Conservation (phyloP, 1,140 invertebrate species). For the Drosophila nigromelanica region DNA sequence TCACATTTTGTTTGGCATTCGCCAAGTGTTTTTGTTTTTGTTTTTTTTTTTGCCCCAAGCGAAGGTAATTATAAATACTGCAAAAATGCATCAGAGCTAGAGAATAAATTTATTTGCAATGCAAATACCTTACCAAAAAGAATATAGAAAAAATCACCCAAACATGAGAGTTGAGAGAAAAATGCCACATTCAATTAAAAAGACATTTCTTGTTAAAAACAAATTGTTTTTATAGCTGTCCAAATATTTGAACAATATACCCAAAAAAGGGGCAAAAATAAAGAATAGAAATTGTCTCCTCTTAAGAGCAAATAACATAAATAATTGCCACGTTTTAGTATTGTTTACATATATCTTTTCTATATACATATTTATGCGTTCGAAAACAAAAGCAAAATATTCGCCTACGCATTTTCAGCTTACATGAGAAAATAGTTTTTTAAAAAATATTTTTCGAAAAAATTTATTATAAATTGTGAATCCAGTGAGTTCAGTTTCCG, state of each 20-base stretch:
- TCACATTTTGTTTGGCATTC: constrained; percentile 59
- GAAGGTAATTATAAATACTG: constrained; percentile 69
- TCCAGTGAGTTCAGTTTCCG: constrained; percentile 18
- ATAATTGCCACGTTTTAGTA: constrained; percentile 28
- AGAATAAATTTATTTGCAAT: constrained; percentile 54
- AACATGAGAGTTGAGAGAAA: constrained; percentile 25
- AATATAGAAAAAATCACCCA: constrained; percentile 22
- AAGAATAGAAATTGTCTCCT: background rate
- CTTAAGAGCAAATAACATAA: constrained; percentile 14
- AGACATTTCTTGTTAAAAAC: constrained; percentile 1
- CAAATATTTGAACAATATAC: background rate
- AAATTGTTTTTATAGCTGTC: background rate
- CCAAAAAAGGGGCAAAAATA: background rate
- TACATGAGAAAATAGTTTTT: constrained; percentile 12
- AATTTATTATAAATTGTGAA: background rate
- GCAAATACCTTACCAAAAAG: constrained; percentile 37
- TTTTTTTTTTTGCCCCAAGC: constrained; percentile 3
- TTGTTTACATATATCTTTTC: constrained; percentile 17
- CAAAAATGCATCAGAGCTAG: constrained; percentile 40
- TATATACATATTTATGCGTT: background rate
- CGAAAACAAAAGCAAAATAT: constrained; percentile 16
- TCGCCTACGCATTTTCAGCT: constrained; percentile 14
- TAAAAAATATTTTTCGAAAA: background rate
- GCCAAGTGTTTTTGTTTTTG: constrained; percentile 48
- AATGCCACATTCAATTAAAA: constrained; percentile 47